These are phyloP conservation scores for Mus spicilegus DNA, from an alignment of 2,113 vertebrate species.

Conservation along the genomic window DNA sequence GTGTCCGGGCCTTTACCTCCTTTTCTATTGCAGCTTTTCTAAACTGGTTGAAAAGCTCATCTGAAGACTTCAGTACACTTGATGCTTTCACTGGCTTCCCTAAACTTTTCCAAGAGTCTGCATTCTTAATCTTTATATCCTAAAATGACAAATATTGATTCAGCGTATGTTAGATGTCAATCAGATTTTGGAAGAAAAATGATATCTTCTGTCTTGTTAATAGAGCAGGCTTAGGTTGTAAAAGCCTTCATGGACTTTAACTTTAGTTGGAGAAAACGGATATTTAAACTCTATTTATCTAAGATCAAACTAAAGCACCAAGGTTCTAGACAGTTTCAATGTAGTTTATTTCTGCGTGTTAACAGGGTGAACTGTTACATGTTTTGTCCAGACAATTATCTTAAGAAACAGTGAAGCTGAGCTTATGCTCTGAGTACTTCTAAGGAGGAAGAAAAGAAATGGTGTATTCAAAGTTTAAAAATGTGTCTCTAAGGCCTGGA, in stretches of 20 bases:
- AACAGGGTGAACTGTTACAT: background rate
- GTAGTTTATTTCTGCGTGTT: background rate
- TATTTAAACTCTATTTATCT: constrained; percentile 37
- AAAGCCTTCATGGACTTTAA: constrained; percentile 45
- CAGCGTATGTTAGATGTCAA: constrained; percentile 39
- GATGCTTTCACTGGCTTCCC: constrained; percentile 86
- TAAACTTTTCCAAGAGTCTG: constrained; percentile 92
- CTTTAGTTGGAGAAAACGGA: constrained; percentile 10
- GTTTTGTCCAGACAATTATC: background rate
- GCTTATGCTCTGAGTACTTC: background rate
- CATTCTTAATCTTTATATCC: constrained; percentile 91
- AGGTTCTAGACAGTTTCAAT: background rate
- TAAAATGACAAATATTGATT: constrained; percentile 79
- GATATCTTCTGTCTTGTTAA: constrained; percentile 24
- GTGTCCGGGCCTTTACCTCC: constrained; percentile 86
- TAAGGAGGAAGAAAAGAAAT: background rate
- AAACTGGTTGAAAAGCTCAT: constrained; percentile 93
- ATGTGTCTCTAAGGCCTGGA: constrained; percentile 9
- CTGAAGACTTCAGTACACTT: constrained; percentile 89
- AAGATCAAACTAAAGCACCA: constrained; percentile 43
- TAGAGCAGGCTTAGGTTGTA: constrained; percentile 20
- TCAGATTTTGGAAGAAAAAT: constrained; percentile 41
- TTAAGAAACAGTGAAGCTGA: background rate
- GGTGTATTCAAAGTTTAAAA: background rate
- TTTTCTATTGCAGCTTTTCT: constrained; percentile 92